Evolutionary conservation across 2,113 vertebrate species (phyloP), one percentile per base, ranked within the genome.

Genomic region (Micronisus gabar): DNA sequence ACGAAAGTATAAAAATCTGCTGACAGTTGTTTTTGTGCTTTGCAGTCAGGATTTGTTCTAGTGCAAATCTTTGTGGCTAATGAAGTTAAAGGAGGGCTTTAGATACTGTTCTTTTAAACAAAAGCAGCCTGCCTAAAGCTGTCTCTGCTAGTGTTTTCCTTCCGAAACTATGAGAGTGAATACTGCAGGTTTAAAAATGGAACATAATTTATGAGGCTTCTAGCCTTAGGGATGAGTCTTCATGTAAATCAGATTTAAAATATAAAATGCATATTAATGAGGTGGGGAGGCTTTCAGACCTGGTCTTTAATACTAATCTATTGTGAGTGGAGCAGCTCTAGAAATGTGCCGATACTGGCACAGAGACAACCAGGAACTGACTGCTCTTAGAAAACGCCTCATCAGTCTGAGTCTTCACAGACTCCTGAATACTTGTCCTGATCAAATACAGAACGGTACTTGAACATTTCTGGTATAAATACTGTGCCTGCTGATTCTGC

Each of bases 231-330:
- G 32, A 61, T 81, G 58, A 78, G 81, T 66, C 63, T 70, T 75
- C 88, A 52, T 87, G 82, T 87, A 80, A 85, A 71, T 59, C 30
- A 45, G 2, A 88, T 90, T 88, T 81, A 55, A 88, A 88, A 76
- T 86, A 52, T 52, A 36, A 93, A 95, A 97, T 97, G 18, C 95
- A 95, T 97, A 95, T 95, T 95, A 90, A 97, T 95, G 85, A 96
- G 81, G 36, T 89, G 80, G 95, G 82, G 71, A 90, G 84, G 74
- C 70, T 90, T 70, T 84, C 76, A 47, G 78, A 91, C 36, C 86
- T 94, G 95, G 96, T 96, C 96, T 98, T 97, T 96, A 86, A 21
- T 89, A 86, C 88, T 97, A 97, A 97, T 97, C 96, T 95, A 52
- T 76, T 82, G 70, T 88, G 91, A 96, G 95, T 13, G 59, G 66